Conservation (phyloP, 2,113 vertebrate species). For the Anolis sagrei region DNA sequence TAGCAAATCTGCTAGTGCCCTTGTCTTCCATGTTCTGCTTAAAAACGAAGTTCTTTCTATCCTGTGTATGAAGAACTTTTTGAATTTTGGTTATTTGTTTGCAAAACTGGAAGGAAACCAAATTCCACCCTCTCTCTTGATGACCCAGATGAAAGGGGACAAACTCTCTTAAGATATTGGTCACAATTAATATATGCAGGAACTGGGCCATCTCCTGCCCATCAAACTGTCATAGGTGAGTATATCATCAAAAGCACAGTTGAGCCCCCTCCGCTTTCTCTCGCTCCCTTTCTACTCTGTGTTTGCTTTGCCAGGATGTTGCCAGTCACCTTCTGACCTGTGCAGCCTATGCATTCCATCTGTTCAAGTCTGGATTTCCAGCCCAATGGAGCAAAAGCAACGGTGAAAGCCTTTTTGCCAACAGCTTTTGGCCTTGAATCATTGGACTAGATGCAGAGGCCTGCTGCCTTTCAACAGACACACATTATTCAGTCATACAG, state of each 20-base stretch:
- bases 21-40: too few species aligned
- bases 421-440: slow-evolving; percentile 59
- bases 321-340: slow-evolving; percentile 47
- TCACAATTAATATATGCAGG: background rate
- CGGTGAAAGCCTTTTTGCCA: slow-evolving; percentile 63
- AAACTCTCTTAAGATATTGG: background rate
- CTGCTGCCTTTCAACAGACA: slow-evolving; percentile 36
- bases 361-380: slow-evolving; percentile 70
- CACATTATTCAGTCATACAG: slow-evolving; percentile 17
- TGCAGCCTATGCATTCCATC: slow-evolving; percentile 69
- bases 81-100: too few species aligned
- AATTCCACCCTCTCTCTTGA: background rate
- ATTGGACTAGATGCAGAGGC: slow-evolving; percentile 28
- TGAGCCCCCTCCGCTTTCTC: too few species aligned
- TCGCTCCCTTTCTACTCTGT: background rate
- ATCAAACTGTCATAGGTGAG: background rate
- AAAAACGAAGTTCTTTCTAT: too few species aligned
- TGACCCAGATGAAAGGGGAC: background rate
- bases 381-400: slow-evolving; percentile 74
- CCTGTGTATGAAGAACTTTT: too few species aligned
- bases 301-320: slow-evolving; percentile 33
- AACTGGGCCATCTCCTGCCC: background rate
- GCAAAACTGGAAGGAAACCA: too few species aligned
- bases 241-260: background rate
- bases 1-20: too few species aligned